phyloP scores from a whole-genome alignment of 1,140 invertebrate genomes.

The Diuraphis noxia region DNA sequence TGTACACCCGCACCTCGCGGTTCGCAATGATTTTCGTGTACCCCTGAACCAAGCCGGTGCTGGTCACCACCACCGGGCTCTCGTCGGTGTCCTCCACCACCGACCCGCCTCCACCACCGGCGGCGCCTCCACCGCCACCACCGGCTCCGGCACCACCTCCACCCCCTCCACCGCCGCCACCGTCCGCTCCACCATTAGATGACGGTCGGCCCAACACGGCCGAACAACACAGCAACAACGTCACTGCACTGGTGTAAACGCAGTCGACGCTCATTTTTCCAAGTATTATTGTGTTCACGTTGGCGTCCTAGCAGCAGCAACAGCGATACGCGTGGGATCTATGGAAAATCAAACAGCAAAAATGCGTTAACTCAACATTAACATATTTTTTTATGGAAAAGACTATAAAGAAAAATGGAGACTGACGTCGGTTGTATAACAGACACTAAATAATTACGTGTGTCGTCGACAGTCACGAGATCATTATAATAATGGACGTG shows the following conservation, averaged over 20 bases:
- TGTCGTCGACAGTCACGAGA: background rate
- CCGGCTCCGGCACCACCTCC: background rate
- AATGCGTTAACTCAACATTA: background rate
- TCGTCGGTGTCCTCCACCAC: slow-evolving; percentile 15
- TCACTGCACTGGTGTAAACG: background rate
- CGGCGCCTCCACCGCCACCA: background rate
- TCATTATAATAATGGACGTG: background rate
- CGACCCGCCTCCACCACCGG: background rate
- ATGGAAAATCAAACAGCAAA: background rate
- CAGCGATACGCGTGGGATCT: background rate
- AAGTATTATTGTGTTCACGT: background rate
- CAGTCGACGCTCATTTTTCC: slow-evolving; percentile 26
- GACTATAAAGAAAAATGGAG: background rate
- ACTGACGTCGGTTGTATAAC: background rate
- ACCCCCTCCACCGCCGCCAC: background rate
- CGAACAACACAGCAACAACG: slow-evolving; percentile 35
- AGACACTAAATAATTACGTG: background rate
- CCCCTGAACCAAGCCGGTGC: slow-evolving; percentile 76
- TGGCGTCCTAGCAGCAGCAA: background rate
- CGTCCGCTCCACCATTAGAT: background rate
- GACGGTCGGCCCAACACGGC: slow-evolving; percentile 28
- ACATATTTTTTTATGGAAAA: too few relatives aligned
- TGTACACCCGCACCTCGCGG: slow-evolving; percentile 83
- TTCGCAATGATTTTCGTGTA: slow-evolving; percentile 75
- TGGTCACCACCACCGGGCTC: slow-evolving; percentile 74